Evolutionary conservation across 2,888 invertebrate genomes (phyloP).

Genomic region (Drosophila robusta): DNA sequence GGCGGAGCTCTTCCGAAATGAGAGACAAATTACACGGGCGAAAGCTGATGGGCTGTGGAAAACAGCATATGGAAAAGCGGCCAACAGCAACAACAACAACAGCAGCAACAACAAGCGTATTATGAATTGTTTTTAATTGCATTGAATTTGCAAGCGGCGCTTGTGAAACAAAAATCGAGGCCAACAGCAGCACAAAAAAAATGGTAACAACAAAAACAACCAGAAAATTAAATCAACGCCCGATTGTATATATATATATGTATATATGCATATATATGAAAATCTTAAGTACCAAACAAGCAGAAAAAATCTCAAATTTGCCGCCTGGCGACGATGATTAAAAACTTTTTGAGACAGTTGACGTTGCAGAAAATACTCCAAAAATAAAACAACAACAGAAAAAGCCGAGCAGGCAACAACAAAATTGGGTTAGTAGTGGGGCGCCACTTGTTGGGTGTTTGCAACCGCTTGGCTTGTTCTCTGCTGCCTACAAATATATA

Average conservation of each 20-base stretch:
- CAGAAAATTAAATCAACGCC: conserved; percentile 21
- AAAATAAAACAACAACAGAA: conserved; percentile 24
- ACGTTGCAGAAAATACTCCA: conserved; percentile 58
- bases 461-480: neutral
- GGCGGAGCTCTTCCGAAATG: conserved; percentile 4
- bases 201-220: conserved; percentile 1
- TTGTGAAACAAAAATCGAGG: conserved; percentile 51
- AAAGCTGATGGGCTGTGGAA: conserved; percentile 14
- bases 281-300: conserved; percentile 52
- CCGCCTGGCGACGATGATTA: conserved; percentile 67
- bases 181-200: conserved; percentile 33
- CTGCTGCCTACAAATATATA: conserved; percentile 17
- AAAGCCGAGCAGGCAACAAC: conserved; percentile 12
- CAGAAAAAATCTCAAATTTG: conserved; percentile 29
- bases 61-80: conserved; percentile 49
- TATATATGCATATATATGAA: conserved; percentile 7
- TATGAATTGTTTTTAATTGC: conserved; percentile 78
- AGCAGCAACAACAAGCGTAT: conserved; percentile 40
- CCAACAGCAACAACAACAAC: conserved; percentile 10
- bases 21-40: conserved; percentile 39
- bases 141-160: conserved; percentile 55
- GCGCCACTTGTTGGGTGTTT: conserved; percentile 9
- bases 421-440: conserved; percentile 50
- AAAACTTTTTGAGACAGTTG: conserved; percentile 73
- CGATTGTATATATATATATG: conserved; percentile 15